These are phyloP conservation scores for Chiloscyllium plagiosum DNA, from an alignment of 2,113 vertebrate genomes.

Conservation along the genomic window DNA sequence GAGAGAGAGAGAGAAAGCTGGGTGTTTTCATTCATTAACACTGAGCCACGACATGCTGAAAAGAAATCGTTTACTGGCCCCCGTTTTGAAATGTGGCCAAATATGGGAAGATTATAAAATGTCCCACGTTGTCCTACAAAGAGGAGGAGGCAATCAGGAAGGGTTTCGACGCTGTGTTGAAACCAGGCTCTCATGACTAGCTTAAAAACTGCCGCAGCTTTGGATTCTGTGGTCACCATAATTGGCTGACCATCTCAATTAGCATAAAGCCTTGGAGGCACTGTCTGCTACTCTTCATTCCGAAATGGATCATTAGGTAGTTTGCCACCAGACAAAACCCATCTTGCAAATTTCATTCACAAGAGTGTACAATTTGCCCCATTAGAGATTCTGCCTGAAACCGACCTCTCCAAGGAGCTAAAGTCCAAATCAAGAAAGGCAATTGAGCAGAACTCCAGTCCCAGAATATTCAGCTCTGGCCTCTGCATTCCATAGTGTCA, in stretches of 20 bases:
- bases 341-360: not conserved
- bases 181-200: not conserved
- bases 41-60: not conserved
- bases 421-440: not conserved
- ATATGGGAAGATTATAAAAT: not conserved
- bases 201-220: not conserved
- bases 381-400: not conserved
- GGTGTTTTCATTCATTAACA: not conserved
- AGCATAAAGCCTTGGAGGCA: not conserved
- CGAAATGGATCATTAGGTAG: not conserved
- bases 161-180: not conserved
- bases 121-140: not conserved
- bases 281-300: not conserved
- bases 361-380: not conserved
- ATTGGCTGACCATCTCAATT: not conserved
- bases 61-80: not conserved
- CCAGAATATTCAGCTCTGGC: not conserved
- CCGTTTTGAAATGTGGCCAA: not conserved
- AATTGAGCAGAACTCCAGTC: not conserved
- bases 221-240: not conserved
- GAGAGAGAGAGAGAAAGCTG: not conserved
- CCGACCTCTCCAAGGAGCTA: not conserved
- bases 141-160: not conserved
- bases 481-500: not conserved
- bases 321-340: not conserved